A percentile compares a stretch with the other conserved stretches of the same genome.
These are phyloP conservation scores for Falco novaeseelandiae DNA, from an alignment of 2,797 vertebrate species.

Conservation along the genomic window DNA sequence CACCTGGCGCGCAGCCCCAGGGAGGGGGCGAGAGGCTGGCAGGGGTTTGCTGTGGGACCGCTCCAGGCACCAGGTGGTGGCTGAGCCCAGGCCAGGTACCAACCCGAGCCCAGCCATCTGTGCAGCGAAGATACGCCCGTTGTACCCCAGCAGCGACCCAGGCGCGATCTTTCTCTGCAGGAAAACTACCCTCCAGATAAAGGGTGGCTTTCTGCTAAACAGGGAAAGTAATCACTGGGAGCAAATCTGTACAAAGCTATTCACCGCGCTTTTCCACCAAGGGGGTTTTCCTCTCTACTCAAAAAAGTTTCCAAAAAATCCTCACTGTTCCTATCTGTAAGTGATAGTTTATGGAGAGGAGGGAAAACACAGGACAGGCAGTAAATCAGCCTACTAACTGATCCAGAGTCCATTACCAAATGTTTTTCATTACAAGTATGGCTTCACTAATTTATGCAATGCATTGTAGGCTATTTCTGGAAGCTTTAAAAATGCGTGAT, in stretches of 20 bases:
- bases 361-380: background rate
- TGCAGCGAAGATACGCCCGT: background rate
- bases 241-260: background rate
- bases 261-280: background rate
- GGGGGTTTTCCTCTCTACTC: background rate
- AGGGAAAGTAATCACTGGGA: background rate
- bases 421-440: constrained; percentile 44
- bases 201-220: background rate
- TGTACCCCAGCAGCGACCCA: background rate
- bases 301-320: background rate
- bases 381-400: constrained; percentile 38
- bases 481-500: constrained; percentile 47
- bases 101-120: background rate
- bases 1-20: background rate
- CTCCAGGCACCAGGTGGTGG: background rate
- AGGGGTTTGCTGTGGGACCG: accelerated
- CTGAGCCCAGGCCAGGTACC: background rate
- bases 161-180: background rate
- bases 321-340: background rate
- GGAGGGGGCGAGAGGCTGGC: background rate
- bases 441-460: constrained; percentile 57
- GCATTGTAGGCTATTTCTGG: constrained; percentile 62
- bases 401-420: constrained; percentile 42
- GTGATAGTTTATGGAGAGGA: background rate
- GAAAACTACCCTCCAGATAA: background rate